Percentiles rank a stretch among this genome's conserved stretches.
These are phyloP conservation scores for Chamaedrilus cognettii DNA, from an alignment of 2,888 invertebrate species.

Conservation along the genomic window DNA sequence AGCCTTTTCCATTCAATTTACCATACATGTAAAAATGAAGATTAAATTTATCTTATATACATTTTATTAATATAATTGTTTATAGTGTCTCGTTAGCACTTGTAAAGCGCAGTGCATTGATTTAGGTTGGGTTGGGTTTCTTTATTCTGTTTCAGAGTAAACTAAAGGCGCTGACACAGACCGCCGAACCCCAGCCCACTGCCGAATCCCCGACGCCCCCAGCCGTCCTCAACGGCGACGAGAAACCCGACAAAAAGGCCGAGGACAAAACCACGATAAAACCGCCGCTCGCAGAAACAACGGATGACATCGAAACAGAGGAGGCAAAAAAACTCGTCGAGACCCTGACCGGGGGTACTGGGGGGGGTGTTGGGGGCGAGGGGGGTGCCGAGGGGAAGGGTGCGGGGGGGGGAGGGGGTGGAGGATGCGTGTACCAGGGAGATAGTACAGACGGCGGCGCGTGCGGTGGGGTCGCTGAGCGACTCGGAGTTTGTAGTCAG, in stretches of 20 bases:
- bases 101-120: too few relatives aligned
- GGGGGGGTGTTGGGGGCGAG: constrained; percentile 10
- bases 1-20: too few relatives aligned
- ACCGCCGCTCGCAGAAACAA: constrained; percentile 33
- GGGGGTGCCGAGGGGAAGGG: constrained; percentile 72
- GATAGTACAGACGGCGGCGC: constrained; percentile 81
- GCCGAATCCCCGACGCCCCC: background rate
- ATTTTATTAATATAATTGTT: too few relatives aligned
- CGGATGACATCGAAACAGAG: constrained; percentile 47
- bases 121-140: too few relatives aligned
- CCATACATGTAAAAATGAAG: too few relatives aligned
- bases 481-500: constrained; percentile 96
- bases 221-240: background rate
- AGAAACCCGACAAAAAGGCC: constrained; percentile 57
- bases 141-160: too few relatives aligned
- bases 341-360: constrained; percentile 23
- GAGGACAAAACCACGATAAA: constrained; percentile 54
- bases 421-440: constrained; percentile 90
- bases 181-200: too few relatives aligned
- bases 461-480: constrained; percentile 89
- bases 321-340: constrained; percentile 89
- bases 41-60: too few relatives aligned
- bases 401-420: constrained; percentile 84
- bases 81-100: too few relatives aligned
- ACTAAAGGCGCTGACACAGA: too few relatives aligned